Percentiles rank a stretch among this genome's conserved stretches.
phyloP scores from a whole-genome alignment of 2,113 vertebrate genomes.

The Porphyrio hochstetteri region DNA sequence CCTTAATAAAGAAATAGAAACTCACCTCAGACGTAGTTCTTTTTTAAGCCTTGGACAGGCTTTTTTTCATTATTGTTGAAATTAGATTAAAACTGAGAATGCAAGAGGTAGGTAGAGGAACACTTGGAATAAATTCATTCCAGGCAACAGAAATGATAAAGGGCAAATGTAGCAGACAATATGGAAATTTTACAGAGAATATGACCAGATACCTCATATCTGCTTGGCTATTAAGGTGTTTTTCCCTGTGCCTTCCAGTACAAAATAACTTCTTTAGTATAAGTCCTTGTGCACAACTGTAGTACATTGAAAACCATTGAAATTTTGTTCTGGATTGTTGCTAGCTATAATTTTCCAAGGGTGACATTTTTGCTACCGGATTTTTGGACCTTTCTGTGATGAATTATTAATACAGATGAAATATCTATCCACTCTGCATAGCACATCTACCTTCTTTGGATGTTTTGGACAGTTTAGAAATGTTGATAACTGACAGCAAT shows the following conservation, averaged over 20 bases:
- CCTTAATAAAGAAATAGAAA: background rate
- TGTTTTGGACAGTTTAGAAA: slow-evolving; percentile 7
- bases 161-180: fast-evolving
- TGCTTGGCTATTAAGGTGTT: background rate
- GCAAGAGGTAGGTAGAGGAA: background rate
- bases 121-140: background rate
- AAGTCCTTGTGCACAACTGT: background rate
- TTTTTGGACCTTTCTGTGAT: background rate
- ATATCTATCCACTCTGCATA: background rate
- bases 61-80: background rate
- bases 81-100: background rate
- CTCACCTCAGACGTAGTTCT: background rate
- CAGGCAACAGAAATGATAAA: background rate
- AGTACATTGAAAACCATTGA: background rate
- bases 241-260: background rate
- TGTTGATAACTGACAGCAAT: slow-evolving; percentile 17
- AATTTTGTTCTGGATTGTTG: background rate
- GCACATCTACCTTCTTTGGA: slow-evolving; percentile 9
- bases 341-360: background rate
- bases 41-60: background rate
- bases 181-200: background rate
- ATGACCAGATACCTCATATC: background rate
- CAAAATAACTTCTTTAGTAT: background rate
- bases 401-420: slow-evolving; percentile 1
- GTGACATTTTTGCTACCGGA: background rate